Percentiles rank a stretch among this genome's conserved stretches.
phyloP scores from a whole-genome alignment of 2,888 invertebrate species.

The Arge pagana region DNA sequence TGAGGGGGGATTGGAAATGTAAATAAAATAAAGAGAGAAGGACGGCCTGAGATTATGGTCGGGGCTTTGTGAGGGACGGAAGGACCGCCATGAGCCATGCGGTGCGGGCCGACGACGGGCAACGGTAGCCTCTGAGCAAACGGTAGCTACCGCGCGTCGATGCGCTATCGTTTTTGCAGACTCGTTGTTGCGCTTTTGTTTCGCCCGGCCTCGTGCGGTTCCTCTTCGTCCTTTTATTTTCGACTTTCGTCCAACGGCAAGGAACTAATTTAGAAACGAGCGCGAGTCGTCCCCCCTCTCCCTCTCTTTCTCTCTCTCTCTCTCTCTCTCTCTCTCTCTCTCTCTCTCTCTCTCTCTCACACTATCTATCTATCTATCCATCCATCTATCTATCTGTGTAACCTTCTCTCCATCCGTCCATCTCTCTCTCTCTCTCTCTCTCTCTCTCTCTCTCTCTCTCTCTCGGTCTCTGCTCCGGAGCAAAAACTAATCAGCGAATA shows the following conservation, averaged over 20 bases:
- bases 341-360: too few species aligned
- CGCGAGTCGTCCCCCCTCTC: conserved; percentile 32
- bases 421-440: conserved; percentile 28
- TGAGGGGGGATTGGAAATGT: conserved; percentile 28
- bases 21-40: not conserved
- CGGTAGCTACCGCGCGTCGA: conserved; percentile 20
- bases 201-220: conserved; percentile 10
- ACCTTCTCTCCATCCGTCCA: too few species aligned
- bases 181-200: conserved; percentile 16
- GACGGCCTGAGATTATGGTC: not conserved
- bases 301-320: too few species aligned
- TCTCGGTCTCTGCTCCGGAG: not conserved
- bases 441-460: conserved; percentile 17
- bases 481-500: conserved; percentile 21
- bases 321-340: too few species aligned
- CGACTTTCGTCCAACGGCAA: conserved; percentile 29
- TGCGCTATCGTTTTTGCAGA: conserved; percentile 19
- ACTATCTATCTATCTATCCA: too few species aligned
- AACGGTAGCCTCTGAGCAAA: not conserved
- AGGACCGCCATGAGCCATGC: conserved; percentile 18
- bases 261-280: conserved; percentile 45
- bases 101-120: conserved; percentile 2
- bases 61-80: conserved; percentile 17
- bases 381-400: too few species aligned
- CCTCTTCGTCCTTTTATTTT: conserved; percentile 28